These are phyloP conservation scores for Macrocentrus cingulum DNA, from an alignment of 1,140 invertebrate genomes.

Conservation along the genomic window DNA sequence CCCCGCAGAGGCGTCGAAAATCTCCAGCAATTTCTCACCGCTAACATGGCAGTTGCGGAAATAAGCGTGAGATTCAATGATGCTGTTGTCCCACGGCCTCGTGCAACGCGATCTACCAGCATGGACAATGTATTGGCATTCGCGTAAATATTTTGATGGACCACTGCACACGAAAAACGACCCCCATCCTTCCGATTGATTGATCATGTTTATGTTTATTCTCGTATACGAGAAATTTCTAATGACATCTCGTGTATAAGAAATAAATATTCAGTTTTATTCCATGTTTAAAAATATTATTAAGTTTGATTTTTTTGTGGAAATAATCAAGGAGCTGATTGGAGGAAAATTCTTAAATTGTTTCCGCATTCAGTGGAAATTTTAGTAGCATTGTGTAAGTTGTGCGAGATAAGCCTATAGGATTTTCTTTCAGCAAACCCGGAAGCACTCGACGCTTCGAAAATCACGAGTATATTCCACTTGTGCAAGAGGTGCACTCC, in stretches of 20 bases:
- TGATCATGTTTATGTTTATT: no score
- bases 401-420: not conserved
- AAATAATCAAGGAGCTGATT: no score
- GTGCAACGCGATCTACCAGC: slow-evolving; percentile 18
- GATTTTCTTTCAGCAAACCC: slow-evolving; percentile 3
- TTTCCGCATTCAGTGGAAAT: not conserved
- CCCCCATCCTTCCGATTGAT: no score
- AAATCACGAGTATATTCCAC: slow-evolving; percentile 28
- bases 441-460: slow-evolving; percentile 7
- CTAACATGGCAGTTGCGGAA: slow-evolving; percentile 48
- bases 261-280: no score
- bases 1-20: slow-evolving; percentile 39
- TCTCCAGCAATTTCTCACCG: slow-evolving; percentile 46
- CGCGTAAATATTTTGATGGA: slow-evolving; percentile 6
- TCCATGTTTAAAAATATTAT: no score
- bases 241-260: no score
- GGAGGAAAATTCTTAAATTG: no score
- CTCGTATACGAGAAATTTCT: no score
- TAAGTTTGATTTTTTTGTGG: no score
- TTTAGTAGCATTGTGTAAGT: not conserved
- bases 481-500: slow-evolving; percentile 24
- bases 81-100: slow-evolving; percentile 16
- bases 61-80: slow-evolving; percentile 35
- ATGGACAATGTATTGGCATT: slow-evolving; percentile 19
- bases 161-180: not conserved